A percentile compares a stretch with the other conserved stretches of the same genome.
phyloP scores from a whole-genome alignment of 1,140 invertebrate genomes.

The Mactra quadrangularis region DNA sequence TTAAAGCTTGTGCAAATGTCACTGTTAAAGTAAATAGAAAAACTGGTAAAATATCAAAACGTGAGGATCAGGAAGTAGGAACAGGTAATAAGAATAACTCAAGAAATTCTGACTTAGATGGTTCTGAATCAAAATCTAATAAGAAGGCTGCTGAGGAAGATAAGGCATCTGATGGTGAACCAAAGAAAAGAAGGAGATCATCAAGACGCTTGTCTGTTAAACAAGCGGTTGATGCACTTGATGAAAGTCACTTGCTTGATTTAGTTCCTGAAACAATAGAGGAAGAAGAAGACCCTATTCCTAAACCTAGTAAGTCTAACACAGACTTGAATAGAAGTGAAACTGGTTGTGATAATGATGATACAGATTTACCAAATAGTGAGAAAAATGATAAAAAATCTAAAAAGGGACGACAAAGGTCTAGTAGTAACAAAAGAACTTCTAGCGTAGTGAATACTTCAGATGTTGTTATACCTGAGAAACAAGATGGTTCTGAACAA shows the following conservation, averaged over 20 bases:
- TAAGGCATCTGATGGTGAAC: not conserved
- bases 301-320: not conserved
- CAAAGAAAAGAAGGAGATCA: conserved; percentile 13
- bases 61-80: not conserved
- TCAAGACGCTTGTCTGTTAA: conserved; percentile 40
- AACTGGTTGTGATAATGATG: too few species aligned
- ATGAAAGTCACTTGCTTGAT: not conserved
- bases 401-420: not conserved
- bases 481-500: not conserved
- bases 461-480: not conserved
- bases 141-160: not conserved
- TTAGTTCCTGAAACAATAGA: conserved; percentile 2
- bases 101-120: not conserved
- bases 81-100: not conserved
- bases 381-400: not conserved
- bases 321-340: too few species aligned
- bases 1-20: conserved; percentile 3
- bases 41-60: not conserved
- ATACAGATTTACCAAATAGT: too few species aligned
- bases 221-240: conserved; percentile 9
- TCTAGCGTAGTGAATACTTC: not conserved
- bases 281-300: conserved; percentile 19
- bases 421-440: conserved; percentile 1
- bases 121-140: not conserved
- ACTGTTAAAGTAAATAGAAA: conserved; percentile 16